A percentile compares a stretch with the other conserved stretches of the same genome.
phyloP scores from a whole-genome alignment of 2,113 vertebrate genomes.

The Ceuthmochares aereus region DNA sequence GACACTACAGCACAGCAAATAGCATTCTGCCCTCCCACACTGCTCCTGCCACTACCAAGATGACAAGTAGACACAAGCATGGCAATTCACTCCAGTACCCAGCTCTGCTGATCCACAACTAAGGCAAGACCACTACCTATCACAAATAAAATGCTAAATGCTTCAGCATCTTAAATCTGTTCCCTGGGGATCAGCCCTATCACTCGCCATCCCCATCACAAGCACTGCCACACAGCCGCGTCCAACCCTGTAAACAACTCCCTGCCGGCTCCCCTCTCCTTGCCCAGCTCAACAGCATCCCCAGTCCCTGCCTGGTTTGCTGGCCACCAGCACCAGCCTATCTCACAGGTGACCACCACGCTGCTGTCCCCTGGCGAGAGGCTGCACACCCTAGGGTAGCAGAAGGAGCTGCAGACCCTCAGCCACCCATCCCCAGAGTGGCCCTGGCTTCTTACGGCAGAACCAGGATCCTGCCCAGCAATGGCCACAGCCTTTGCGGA shows the following conservation, averaged over 20 bases:
- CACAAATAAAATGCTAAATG: neutral
- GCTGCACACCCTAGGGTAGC: neutral
- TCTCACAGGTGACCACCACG: rapidly evolving
- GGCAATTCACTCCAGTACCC: neutral
- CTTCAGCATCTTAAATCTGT: neutral
- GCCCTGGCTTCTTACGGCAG: neutral
- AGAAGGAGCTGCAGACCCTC: neutral
- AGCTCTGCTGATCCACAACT: neutral
- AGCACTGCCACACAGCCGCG: neutral
- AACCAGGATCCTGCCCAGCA: neutral
- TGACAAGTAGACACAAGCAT: neutral
- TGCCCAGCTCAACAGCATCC: neutral
- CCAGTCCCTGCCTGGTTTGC: neutral
- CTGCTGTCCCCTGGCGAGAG: neutral
- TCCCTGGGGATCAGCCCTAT: neutral
- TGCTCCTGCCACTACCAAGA: neutral
- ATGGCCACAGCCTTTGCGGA: neutral
- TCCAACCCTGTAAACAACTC: neutral
- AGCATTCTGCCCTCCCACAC: neutral
- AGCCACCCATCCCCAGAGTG: neutral
- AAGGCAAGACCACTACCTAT: neutral
- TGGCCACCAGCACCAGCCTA: neutral
- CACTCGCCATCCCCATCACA: rapidly evolving
- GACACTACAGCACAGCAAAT: neutral
- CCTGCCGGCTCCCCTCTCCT: neutral